A percentile compares a stretch with the other conserved stretches of the same genome.
phyloP scores from a whole-genome alignment of 2,113 vertebrate genomes.

The Hippocampus abdominalis region DNA sequence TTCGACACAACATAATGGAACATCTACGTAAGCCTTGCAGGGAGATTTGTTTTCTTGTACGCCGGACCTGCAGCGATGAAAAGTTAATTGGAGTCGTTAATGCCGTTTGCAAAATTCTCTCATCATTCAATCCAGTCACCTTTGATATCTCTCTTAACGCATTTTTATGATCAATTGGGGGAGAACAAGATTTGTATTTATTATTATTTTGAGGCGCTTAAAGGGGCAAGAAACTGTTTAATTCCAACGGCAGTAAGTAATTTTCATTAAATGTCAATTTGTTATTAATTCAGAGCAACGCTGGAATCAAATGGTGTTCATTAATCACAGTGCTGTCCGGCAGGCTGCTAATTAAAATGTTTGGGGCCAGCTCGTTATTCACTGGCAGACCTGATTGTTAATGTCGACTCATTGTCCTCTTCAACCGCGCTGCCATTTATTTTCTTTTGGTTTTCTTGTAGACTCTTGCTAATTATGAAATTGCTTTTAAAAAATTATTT shows the following conservation, averaged over 20 bases:
- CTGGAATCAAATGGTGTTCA: conserved; percentile 81
- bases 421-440: conserved; percentile 74
- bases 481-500: conserved; percentile 17
- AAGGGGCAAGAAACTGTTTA: conserved; percentile 63
- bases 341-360: conserved; percentile 81
- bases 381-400: conserved; percentile 79
- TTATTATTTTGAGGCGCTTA: conserved; percentile 55
- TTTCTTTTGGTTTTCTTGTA: conserved; percentile 79
- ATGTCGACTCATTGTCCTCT: conserved; percentile 79
- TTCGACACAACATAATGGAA: conserved; percentile 22
- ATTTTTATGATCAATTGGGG: conserved; percentile 60
- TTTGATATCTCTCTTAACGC: conserved; percentile 61
- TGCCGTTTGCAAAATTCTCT: conserved; percentile 48
- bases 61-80: conserved; percentile 34
- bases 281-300: conserved; percentile 80
- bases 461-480: conserved; percentile 79
- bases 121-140: conserved; percentile 53
- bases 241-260: conserved; percentile 77
- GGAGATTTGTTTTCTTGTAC: conserved; percentile 26
- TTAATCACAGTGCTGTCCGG: conserved; percentile 78
- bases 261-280: conserved; percentile 84
- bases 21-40: conserved; percentile 24
- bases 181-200: conserved; percentile 62
- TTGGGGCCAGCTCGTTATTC: conserved; percentile 77
- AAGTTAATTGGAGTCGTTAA: conserved; percentile 51